Evolutionary conservation across 2,888 invertebrate genomes (phyloP).

Genomic region (Amphipyra berbera): DNA sequence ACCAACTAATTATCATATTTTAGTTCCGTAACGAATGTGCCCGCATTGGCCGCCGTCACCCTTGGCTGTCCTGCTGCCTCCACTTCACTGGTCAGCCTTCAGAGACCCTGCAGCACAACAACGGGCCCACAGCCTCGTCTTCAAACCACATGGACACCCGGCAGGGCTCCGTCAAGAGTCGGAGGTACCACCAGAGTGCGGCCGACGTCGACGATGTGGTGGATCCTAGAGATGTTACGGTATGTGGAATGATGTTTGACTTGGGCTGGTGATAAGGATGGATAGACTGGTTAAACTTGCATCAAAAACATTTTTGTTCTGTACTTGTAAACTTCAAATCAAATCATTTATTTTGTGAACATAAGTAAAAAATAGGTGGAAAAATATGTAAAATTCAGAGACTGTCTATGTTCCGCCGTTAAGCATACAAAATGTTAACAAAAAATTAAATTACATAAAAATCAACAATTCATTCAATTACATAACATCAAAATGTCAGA

Average conservation of each 20-base stretch:
- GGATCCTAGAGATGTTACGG: slow-evolving; percentile 84
- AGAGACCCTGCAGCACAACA: slow-evolving; percentile 65
- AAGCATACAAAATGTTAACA: too few species aligned
- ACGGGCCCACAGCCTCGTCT: slow-evolving; percentile 70
- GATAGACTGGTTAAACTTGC: slow-evolving; percentile 1
- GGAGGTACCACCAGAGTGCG: slow-evolving; percentile 80
- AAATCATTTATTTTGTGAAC: too few species aligned
- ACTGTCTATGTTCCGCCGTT: too few species aligned
- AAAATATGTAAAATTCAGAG: too few species aligned
- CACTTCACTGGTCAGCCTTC: slow-evolving; percentile 73
- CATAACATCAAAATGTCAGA: too few species aligned
- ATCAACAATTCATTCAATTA: too few species aligned
- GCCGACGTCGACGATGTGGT: slow-evolving; percentile 78
- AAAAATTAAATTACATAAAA: too few species aligned
- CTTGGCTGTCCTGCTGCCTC: slow-evolving; percentile 85
- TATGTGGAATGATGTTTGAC: slow-evolving; percentile 56
- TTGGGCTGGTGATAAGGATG: background rate
- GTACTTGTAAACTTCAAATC: too few species aligned
- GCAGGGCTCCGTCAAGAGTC: slow-evolving; percentile 79
- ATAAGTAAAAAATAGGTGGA: too few species aligned
- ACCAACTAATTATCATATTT: too few species aligned
- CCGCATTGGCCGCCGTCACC: slow-evolving; percentile 80
- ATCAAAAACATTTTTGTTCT: background rate
- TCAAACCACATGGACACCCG: slow-evolving; percentile 80
- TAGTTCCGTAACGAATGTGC: slow-evolving; percentile 87